A percentile compares a stretch with the other conserved stretches of the same genome.
Conservation (phyloP, 2,797 vertebrate genomes). For the Chrosomus eos region DNA sequence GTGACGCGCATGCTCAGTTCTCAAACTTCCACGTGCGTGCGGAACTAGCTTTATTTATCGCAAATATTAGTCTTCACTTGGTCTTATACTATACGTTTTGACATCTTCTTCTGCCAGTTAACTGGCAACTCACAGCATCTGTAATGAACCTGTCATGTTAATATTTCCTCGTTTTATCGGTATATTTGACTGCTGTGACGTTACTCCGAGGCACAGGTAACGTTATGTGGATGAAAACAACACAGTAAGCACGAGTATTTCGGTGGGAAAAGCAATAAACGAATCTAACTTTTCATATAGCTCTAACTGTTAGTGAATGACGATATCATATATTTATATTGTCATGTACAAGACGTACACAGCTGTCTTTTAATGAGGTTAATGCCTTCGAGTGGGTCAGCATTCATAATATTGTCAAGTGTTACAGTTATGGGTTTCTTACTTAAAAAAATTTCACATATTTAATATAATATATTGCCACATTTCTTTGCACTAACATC, state of each 20-base stretch:
- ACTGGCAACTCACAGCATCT: neutral
- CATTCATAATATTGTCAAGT: neutral
- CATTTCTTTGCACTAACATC: neutral
- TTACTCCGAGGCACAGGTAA: too few relatives aligned
- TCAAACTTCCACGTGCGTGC: neutral
- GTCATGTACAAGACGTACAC: neutral
- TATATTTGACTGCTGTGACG: neutral
- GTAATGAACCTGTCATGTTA: neutral
- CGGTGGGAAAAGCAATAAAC: neutral
- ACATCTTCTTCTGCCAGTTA: neutral
- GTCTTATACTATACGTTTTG: neutral
- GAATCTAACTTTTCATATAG: neutral
- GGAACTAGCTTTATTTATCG: neutral
- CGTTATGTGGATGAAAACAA: neutral
- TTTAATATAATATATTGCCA: neutral
- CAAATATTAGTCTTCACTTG: neutral
- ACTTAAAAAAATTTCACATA: neutral
- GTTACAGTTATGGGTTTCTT: neutral
- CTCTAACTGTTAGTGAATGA: neutral
- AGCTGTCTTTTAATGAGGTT: neutral
- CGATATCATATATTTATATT: neutral
- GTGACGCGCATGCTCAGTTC: slow-evolving; percentile 7
- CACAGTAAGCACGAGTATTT: neutral
- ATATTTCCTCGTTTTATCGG: neutral
- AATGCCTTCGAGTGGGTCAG: neutral